These are phyloP conservation scores for Ganaspis sp. DNA, from an alignment of 1,140 invertebrate species.

Conservation along the genomic window DNA sequence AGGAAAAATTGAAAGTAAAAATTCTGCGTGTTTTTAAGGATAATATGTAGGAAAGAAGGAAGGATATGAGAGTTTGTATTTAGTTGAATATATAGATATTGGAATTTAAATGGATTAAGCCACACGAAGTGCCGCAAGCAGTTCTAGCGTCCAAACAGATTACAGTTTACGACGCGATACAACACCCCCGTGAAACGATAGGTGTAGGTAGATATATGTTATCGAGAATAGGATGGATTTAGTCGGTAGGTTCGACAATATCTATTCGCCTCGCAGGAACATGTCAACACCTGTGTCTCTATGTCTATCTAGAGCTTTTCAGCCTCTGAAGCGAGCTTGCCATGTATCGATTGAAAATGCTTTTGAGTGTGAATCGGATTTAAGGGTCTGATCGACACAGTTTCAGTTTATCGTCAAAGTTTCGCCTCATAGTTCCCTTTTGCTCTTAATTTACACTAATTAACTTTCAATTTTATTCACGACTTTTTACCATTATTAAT, in stretches of 20 bases:
- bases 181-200: not conserved
- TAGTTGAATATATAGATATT: not conserved
- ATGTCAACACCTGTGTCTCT: slow-evolving; percentile 6
- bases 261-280: not conserved
- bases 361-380: slow-evolving; percentile 45
- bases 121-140: slow-evolving; percentile 11
- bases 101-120: not conserved
- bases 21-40: not conserved
- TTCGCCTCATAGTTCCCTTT: not conserved
- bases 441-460: too few species aligned
- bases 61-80: not conserved
- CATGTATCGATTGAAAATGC: slow-evolving; percentile 49
- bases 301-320: not conserved
- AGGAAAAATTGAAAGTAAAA: not conserved
- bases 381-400: slow-evolving; percentile 34
- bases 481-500: too few species aligned
- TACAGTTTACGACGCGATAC: slow-evolving; percentile 5
- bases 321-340: slow-evolving; percentile 3
- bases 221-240: not conserved
- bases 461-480: too few species aligned
- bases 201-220: not conserved
- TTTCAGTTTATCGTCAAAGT: not conserved
- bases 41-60: not conserved
- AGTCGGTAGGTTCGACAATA: slow-evolving; percentile 8
- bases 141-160: slow-evolving; percentile 5